Conservation (phyloP, 30 jellyfish, hydroid and myxozoan species). For the Aurelia sp. region DNA sequence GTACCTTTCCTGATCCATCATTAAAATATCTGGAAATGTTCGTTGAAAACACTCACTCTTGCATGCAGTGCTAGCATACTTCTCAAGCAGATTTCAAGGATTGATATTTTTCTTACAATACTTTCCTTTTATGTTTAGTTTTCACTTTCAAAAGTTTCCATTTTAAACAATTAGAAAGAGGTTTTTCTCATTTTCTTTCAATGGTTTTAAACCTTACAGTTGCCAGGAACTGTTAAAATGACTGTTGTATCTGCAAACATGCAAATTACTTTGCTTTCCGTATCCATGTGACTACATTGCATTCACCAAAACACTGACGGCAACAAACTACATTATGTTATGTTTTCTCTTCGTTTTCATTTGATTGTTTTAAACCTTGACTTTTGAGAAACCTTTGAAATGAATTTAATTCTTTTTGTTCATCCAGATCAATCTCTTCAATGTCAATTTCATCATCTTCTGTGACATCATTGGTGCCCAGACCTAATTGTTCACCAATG, state of each 20-base stretch:
- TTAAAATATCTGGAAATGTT: no score
- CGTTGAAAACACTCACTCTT: no score
- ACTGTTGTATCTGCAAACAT: background rate
- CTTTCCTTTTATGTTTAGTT: no score
- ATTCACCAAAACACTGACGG: no score
- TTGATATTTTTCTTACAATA: no score
- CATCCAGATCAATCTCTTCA: slow-evolving; percentile 44
- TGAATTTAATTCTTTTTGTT: slow-evolving; percentile 53
- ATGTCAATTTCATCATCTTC: slow-evolving; percentile 22
- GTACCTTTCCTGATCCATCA: no score
- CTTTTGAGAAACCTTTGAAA: slow-evolving; percentile 62
- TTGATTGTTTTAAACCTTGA: slow-evolving; percentile 64
- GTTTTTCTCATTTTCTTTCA: background rate
- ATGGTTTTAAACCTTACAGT: slow-evolving; percentile 51
- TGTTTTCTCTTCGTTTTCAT: background rate
- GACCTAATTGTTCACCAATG: slow-evolving; percentile 24
- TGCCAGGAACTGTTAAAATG: slow-evolving; percentile 52
- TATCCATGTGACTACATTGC: no score
- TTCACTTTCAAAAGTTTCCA: no score
- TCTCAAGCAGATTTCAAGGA: no score
- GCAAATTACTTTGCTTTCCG: background rate
- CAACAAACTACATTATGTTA: background rate
- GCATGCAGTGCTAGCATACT: no score
- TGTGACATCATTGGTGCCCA: slow-evolving; percentile 24
- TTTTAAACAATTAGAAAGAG: no score